These are phyloP conservation scores for Oreochromis spilurus DNA, from an alignment of 2,113 vertebrate genomes.

Conservation along the genomic window DNA sequence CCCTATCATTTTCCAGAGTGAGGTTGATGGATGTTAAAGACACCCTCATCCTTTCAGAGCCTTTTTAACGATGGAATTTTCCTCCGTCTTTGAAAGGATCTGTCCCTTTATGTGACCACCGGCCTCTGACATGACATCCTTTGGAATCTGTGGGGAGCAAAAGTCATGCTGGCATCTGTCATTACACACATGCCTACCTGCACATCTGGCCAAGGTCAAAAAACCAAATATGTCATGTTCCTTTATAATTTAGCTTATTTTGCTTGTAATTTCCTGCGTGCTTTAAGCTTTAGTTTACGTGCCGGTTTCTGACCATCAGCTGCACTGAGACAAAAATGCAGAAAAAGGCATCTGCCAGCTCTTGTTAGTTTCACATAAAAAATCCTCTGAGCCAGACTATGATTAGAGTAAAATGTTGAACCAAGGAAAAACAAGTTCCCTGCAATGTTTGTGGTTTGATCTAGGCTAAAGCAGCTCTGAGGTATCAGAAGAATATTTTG, in stretches of 20 bases:
- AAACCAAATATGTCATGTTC: slow-evolving; percentile 7
- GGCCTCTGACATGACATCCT: slow-evolving; percentile 14
- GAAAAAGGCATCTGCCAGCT: not conserved
- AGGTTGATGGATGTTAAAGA: not conserved
- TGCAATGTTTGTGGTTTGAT: not conserved
- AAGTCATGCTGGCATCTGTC: slow-evolving; percentile 20
- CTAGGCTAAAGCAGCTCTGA: not conserved
- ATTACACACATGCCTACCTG: slow-evolving; percentile 8
- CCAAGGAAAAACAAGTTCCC: not conserved
- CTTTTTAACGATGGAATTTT: not conserved
- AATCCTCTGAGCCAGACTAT: not conserved
- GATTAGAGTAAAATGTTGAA: not conserved
- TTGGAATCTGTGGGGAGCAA: slow-evolving; percentile 5
- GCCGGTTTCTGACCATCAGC: not conserved
- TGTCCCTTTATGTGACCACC: not conserved
- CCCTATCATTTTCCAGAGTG: not conserved
- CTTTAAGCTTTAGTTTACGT: not conserved
- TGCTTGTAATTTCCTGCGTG: slow-evolving; percentile 6
- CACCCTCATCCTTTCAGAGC: not conserved
- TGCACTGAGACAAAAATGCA: not conserved
- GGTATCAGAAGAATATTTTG: not conserved
- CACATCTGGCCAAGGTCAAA: slow-evolving; percentile 23
- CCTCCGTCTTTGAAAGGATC: not conserved
- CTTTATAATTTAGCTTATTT: not conserved
- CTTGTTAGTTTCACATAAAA: not conserved